These are phyloP conservation scores for Epicauta chinensis DNA, from an alignment of 1,140 invertebrate genomes.

Conservation along the genomic window DNA sequence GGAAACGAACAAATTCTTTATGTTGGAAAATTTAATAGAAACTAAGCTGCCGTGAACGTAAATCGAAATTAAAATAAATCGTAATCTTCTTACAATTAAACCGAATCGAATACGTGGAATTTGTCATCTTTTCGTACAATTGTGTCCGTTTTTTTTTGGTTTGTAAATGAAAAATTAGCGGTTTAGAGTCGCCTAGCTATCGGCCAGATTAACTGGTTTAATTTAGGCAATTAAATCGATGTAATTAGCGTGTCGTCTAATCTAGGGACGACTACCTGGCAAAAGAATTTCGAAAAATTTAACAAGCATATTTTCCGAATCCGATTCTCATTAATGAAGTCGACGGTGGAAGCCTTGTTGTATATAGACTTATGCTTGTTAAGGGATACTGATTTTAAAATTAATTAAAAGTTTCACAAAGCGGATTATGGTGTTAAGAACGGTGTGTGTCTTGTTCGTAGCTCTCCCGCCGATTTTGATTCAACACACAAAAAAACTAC, in stretches of 20 bases:
- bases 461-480: no score
- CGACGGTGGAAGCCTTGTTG: conserved; percentile 11
- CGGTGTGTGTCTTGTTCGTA: no score
- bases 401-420: conserved; percentile 25
- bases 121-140: no score
- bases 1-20: conserved; percentile 3
- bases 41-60: no score
- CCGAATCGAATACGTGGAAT: no score
- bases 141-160: no score
- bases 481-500: neutral
- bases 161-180: no score
- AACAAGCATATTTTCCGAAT: conserved; percentile 5
- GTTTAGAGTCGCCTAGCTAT: no score
- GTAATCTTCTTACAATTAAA: no score
- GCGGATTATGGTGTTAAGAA: conserved; percentile 18
- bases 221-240: conserved; percentile 11
- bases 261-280: conserved; percentile 4
- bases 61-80: no score
- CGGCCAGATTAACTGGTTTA: conserved; percentile 3
- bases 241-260: conserved; percentile 11
- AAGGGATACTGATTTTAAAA: conserved; percentile 23
- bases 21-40: neutral
- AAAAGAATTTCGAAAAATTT: conserved; percentile 5
- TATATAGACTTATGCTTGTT: conserved; percentile 17
- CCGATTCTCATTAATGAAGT: conserved; percentile 12